Evolutionary conservation across 2,797 vertebrate genomes (phyloP).

Genomic region (Tokudaia muenninki): DNA sequence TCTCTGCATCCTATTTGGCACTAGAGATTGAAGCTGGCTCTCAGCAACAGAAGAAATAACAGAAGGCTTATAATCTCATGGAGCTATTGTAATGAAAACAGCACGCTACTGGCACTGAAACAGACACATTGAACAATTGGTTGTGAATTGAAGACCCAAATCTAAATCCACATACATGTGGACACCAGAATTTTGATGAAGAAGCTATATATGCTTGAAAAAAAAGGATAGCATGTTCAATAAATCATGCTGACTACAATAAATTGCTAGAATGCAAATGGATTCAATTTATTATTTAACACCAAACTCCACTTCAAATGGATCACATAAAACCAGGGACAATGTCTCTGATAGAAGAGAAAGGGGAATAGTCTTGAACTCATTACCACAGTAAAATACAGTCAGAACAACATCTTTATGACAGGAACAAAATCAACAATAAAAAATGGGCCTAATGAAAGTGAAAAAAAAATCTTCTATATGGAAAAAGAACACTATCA

Average conservation of each 20-base stretch:
- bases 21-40: neutral
- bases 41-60: neutral
- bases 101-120: neutral
- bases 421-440: neutral
- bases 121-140: neutral
- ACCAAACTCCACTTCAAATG: neutral
- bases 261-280: neutral
- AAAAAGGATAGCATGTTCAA: neutral
- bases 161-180: neutral
- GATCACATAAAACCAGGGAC: neutral
- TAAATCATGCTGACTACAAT: neutral
- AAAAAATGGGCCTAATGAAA: neutral
- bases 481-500: neutral
- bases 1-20: neutral
- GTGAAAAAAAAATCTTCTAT: neutral
- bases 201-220: neutral
- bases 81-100: neutral
- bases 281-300: neutral
- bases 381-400: neutral
- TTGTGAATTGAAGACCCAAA: neutral
- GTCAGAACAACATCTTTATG: no score
- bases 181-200: neutral
- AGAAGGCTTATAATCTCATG: neutral
- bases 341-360: neutral
- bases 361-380: neutral